Percentiles rank a stretch among this genome's conserved stretches.
phyloP scores from a whole-genome alignment of 1,140 invertebrate genomes.

The Diorhabda carinulata region DNA sequence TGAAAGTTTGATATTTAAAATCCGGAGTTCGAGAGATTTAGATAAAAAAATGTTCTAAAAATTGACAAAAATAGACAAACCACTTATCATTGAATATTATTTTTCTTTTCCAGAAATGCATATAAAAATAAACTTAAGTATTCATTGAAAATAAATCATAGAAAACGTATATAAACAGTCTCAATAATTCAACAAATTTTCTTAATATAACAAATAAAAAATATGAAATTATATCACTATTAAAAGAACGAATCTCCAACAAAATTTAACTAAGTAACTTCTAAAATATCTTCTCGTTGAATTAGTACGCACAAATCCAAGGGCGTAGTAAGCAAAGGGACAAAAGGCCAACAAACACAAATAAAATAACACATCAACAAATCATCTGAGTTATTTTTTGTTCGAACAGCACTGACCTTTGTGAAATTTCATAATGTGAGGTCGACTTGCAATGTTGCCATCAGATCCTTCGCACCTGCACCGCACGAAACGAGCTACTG shows the following conservation, averaged over 20 bases:
- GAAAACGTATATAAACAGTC: no score
- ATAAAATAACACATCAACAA: not conserved
- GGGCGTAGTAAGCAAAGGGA: constrained; percentile 6
- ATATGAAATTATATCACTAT: not conserved
- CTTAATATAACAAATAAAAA: no score
- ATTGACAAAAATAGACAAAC: no score
- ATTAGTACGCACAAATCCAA: not conserved
- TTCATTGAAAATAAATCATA: no score
- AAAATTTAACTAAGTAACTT: not conserved
- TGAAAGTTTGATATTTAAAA: no score
- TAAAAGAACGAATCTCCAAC: constrained; percentile 2
- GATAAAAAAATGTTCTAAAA: no score
- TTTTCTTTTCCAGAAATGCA: no score
- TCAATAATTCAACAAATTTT: no score
- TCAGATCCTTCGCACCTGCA: constrained; percentile 30
- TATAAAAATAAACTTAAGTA: no score
- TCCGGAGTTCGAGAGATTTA: no score
- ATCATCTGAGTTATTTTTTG: not conserved
- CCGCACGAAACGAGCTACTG: constrained; percentile 32
- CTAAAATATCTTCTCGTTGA: not conserved
- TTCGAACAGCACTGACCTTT: constrained; percentile 26
- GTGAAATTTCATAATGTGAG: constrained; percentile 26
- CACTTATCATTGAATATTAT: no score
- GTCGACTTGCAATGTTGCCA: constrained; percentile 25
- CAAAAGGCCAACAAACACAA: constrained; percentile 11